Base-by-base conservation (phyloP, 2,113 vertebrate species). In the Anoura caudifer region DNA sequence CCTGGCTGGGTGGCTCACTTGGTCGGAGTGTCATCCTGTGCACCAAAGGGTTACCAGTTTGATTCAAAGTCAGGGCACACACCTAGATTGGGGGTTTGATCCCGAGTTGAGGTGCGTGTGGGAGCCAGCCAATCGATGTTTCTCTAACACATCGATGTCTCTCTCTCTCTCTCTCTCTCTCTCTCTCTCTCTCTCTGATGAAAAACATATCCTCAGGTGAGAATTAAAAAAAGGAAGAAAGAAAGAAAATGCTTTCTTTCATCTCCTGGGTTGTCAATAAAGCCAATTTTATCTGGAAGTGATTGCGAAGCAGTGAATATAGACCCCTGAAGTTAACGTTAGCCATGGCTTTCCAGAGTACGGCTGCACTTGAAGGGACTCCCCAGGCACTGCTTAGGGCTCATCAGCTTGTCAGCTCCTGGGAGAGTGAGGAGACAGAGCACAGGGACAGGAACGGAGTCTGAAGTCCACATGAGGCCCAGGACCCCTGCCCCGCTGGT, bases 301-400 rank as follows among this genome's bases (percentile, higher is more conserved):
- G 80, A 89, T 87, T 0, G 31, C 90, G 79, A 94, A 36, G 12
- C 87, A 94, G 92, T 63, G 70, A 83, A 97, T 95, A 77, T 59
- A 92, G 61, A 16, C 89, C n/a, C 80, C 54, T 3, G 0, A 93
- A 67, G 86, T 87, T 16, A 13, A 13, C 69, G 24, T 96, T 43
- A 31, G 8, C 16, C 45, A 52, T 87, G 5, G 26, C 83, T 67
- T 85, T 50, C 36, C 88, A 70, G 45, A 94, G 76, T 5, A 24
- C 3, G 2, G 17, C 20, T 50, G 89, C 83, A 24, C 86, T 96
- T 72, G n/a, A 33, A 96, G 82, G 82, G 50, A 10, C 81, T 85
- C 79, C 70, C 76, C 56, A 5, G 56, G 0, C 31, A 1, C 67
- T 77, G 20, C 50, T 91, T 91, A 75, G 7, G 76, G 84, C 43